phyloP scores from a whole-genome alignment of 1,140 invertebrate species.

The Acyrthosiphon pisum region DNA sequence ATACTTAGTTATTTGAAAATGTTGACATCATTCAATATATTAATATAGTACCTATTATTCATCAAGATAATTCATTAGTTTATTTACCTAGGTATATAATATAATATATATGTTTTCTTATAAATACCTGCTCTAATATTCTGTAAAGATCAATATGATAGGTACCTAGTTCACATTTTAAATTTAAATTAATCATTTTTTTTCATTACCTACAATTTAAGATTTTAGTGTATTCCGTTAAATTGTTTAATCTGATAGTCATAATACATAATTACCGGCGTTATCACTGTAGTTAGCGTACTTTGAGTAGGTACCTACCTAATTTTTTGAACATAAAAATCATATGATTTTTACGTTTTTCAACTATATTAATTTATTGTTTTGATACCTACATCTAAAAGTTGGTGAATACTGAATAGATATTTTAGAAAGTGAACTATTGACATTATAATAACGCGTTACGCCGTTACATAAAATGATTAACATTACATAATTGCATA shows the following conservation, averaged over 20 bases:
- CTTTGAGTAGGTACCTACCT: background rate
- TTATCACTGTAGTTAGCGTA: background rate
- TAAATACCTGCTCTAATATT: background rate
- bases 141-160: too few species aligned
- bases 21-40: background rate
- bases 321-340: background rate
- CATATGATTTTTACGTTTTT: background rate
- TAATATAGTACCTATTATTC: background rate
- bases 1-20: background rate
- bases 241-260: background rate
- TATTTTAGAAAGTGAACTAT: conserved; percentile 56
- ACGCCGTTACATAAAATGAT: conserved; percentile 46
- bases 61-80: background rate
- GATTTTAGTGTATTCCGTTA: background rate
- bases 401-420: background rate
- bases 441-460: conserved; percentile 44
- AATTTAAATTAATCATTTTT: background rate
- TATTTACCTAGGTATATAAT: background rate
- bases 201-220: background rate
- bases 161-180: background rate
- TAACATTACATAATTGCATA: conserved; percentile 14
- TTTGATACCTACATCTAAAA: background rate
- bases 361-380: background rate
- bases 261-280: background rate
- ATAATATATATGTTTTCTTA: background rate